Evolutionary conservation across 1,140 invertebrate species (phyloP), one percentile per base, ranked within the genome.

Genomic region (Rhysida immarginata): DNA sequence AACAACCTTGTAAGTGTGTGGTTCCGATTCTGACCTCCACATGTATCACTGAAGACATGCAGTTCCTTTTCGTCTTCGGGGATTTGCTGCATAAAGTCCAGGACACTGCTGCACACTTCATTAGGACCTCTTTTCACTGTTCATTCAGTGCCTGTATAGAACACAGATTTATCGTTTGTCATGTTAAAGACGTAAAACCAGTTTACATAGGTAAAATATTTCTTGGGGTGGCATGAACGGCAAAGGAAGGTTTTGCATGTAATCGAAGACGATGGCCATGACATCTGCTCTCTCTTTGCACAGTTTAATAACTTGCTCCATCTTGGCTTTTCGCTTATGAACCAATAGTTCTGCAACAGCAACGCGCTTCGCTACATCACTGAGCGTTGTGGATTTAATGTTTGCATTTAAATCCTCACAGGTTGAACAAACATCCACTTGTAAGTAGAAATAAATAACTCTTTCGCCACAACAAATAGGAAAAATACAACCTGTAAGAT

Each of bases 21-120:
- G 42, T 66, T 66, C 45, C 55, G 53, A 52, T 67, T 63, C 57
- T 66, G 65, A 11, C 58, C 61, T 27, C 58, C n/a, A 56, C 63
- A 66, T 42, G 55, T 58, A 53, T 66, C 64, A 46, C 42, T 58
- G 56, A 61, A 62, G 16, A 62, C 29, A 51, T 66, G 61, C 42
- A 64, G 59, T 59, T 65, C 56, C 48, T 61, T 65, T 26, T 64
- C 58, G 29, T 63, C 54, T 35, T 35, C 16, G 29, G 29, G 16
- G 16, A 35, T 16, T 35, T 35, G n/a, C n/a, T n/a, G n/a, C 45
- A 65, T 59, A 27, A 57, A 63, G 58, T 65, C 55, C 25, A 55
- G 35, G 25, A 66, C 56, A 60, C 64, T 61, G 41, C 57, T 59
- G 52, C 57, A 64, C 53, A 66, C 63, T 58, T 63, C 64, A 61